Conservation (phyloP, 2,113 vertebrate genomes). For the Entelurus aequoreus region DNA sequence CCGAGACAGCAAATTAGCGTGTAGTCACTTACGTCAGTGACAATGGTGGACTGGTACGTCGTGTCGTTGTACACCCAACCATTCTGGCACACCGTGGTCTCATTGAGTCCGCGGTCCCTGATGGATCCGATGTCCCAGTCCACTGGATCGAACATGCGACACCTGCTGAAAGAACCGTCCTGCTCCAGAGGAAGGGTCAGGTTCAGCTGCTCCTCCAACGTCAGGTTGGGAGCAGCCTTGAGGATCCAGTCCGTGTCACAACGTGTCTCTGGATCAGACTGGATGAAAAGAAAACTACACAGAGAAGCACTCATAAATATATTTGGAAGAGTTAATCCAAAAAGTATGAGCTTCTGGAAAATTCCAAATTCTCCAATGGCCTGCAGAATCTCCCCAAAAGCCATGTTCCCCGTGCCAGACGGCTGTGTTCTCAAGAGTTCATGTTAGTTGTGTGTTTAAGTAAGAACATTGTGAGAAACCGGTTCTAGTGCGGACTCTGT, state of each 20-base stretch:
- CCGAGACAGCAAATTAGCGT: no score
- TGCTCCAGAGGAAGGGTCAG: conserved; percentile 68
- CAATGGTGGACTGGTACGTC: conserved; percentile 55
- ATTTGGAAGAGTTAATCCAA: conserved; percentile 61
- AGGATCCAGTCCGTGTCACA: conserved; percentile 68
- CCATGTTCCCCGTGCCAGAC: conserved; percentile 6
- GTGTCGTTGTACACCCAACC: conserved; percentile 75
- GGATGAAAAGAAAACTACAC: conserved; percentile 75
- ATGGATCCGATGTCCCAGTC: conserved; percentile 70
- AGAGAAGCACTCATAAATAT: conserved; percentile 45
- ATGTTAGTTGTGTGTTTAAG: no score
- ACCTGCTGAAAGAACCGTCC: conserved; percentile 66
- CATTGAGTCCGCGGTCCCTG: conserved; percentile 62
- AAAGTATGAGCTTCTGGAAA: conserved; percentile 74
- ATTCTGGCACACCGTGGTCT: conserved; percentile 61
- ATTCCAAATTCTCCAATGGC: conserved; percentile 73
- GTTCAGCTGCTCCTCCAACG: conserved; percentile 64
- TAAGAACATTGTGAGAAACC: no score
- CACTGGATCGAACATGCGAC: conserved; percentile 74
- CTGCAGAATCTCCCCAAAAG: conserved; percentile 70
- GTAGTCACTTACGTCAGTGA: conserved; percentile 35
- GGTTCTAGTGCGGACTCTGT: no score
- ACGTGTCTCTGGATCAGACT: conserved; percentile 55
- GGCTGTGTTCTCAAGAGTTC: neutral
- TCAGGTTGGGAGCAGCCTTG: conserved; percentile 60